Conservation (phyloP, 2,113 vertebrate species). For the Poecilia latipinna region DNA sequence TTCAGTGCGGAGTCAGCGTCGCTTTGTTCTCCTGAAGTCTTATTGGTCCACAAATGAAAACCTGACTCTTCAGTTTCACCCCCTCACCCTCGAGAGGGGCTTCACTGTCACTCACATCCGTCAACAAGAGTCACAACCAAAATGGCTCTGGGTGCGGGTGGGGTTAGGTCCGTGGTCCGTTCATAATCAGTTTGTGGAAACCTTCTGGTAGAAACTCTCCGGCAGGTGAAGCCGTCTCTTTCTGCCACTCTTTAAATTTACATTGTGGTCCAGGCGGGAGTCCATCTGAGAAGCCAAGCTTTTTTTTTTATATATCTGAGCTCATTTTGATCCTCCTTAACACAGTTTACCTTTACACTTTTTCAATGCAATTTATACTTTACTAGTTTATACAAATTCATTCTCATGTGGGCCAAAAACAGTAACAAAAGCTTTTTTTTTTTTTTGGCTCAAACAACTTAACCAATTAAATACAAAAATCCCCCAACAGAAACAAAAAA, state of each 20-base stretch:
- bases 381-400: constrained; percentile 70
- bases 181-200: constrained; percentile 47
- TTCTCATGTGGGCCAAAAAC: constrained; percentile 53
- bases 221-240: constrained; percentile 28
- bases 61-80: constrained; percentile 44
- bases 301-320: constrained; percentile 6
- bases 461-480: constrained; percentile 71
- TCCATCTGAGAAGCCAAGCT: constrained; percentile 27
- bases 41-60: constrained; percentile 64
- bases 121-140: constrained; percentile 17
- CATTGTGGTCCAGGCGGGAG: constrained; percentile 46
- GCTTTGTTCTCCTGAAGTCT: constrained; percentile 55
- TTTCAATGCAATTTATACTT: constrained; percentile 57
- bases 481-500: constrained; percentile 59
- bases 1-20: constrained; percentile 60
- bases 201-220: constrained; percentile 25
- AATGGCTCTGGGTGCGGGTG: constrained; percentile 23
- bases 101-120: constrained; percentile 27
- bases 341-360: constrained; percentile 49
- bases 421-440: constrained; percentile 39
- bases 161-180: constrained; percentile 50
- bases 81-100: constrained; percentile 7
- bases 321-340: constrained; percentile 53
- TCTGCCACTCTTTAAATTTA: constrained; percentile 52
- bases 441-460: constrained; percentile 55